These are phyloP conservation scores for Nerophis ophidion DNA, from an alignment of 2,113 vertebrate species.

Conservation along the genomic window DNA sequence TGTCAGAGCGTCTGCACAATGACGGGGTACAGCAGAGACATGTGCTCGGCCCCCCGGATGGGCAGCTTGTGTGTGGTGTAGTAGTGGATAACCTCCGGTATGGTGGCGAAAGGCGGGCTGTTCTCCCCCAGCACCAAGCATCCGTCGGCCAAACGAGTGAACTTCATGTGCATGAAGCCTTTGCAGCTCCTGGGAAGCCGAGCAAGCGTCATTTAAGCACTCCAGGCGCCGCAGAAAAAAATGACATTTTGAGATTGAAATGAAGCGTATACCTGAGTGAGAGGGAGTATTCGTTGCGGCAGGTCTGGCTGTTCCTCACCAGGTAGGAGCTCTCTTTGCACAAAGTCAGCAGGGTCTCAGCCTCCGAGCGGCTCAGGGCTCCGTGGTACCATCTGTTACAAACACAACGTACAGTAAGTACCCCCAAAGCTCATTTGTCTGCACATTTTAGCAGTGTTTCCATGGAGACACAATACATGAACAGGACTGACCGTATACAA, in stretches of 20 bases:
- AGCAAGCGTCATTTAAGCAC: neutral
- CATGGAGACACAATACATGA: too few relatives aligned
- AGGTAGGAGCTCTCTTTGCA: constrained; percentile 98
- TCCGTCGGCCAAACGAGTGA: constrained; percentile 82
- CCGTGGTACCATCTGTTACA: constrained; percentile 88
- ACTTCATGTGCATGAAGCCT: constrained; percentile 99
- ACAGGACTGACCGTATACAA: too few relatives aligned
- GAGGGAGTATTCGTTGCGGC: constrained; percentile 88
- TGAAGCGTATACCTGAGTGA: constrained; percentile 73
- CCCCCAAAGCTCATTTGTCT: too few relatives aligned
- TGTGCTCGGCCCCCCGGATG: constrained; percentile 92
- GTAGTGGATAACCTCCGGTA: constrained; percentile 94
- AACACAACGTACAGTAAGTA: too few relatives aligned
- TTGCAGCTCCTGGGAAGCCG: constrained; percentile 84
- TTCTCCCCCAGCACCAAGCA: constrained; percentile 93
- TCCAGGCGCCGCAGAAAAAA: neutral
- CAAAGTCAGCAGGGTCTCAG: constrained; percentile 86
- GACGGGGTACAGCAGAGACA: constrained; percentile 93
- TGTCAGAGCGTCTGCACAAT: constrained; percentile 89
- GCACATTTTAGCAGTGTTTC: too few relatives aligned
- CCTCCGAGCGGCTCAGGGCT: constrained; percentile 85
- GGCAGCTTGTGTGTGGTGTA: constrained; percentile 94
- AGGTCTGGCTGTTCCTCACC: constrained; percentile 92
- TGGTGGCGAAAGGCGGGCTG: constrained; percentile 89
- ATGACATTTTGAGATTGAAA: too few relatives aligned